Evolutionary conservation across 2,888 invertebrate species (phyloP), one percentile per base, ranked within the genome.

Genomic region (Spatulosminthurus flaviceps): DNA sequence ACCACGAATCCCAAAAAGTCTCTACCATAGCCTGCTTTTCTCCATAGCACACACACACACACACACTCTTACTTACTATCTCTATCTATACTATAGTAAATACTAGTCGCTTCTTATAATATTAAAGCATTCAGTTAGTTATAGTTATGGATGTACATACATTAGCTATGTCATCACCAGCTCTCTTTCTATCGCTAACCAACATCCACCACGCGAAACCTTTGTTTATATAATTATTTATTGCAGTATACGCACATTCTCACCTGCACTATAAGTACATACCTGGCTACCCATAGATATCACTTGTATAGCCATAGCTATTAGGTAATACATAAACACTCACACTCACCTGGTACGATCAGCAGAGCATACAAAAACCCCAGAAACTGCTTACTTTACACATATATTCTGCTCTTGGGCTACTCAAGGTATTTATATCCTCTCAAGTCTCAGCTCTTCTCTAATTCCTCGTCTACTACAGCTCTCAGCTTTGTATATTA

Each of bases 141-240:
- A n/a, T n/a, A 51, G 9, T 19, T 2, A 51, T 51, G 51, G 51
- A 5, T n/a, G 16, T 13, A 51, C 51, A 5, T n/a, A 19, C 51
- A 51, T 51, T 51, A 2, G n/a, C 16, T 51, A n/a, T 9, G 9
- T 51, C 5, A 51, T 51, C 51, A 51, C n/a, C 1, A 51, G 51
- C 51, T 51, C 51, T n/a, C n/a, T 51, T 4, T 13, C 51, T 51
- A 51, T 51, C 51, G 51, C 51, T n/a, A 19, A 11, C 51, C 16
- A 51, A 34, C 16, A 19, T 51, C 51, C 51, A 51, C 51, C 51
- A 51, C 51, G 51, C 51, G n/a, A 51, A 51, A 51, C 51, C 51
- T 51, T 51, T 51, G 51, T 51, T 51, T 51, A 51, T 51, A 16
- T 51, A 51, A 51, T 51, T 51, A 51, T 51, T 51, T 51, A n/a